phyloP scores from a whole-genome alignment of 2,888 invertebrate species.

The Rhogogaster chlorosoma region DNA sequence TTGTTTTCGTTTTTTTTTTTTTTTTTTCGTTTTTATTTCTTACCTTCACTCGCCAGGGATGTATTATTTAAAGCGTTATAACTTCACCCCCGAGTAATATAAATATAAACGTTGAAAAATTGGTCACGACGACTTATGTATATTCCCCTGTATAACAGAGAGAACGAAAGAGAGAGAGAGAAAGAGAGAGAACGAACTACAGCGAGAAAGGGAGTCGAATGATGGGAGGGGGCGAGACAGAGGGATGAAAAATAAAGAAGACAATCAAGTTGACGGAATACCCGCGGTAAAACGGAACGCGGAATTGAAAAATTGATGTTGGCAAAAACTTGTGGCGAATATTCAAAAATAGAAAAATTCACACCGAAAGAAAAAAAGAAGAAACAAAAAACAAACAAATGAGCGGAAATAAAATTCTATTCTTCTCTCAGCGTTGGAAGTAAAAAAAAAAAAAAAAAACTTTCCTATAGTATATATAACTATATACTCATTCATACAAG shows the following conservation, averaged over 20 bases:
- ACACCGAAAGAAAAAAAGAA: neutral
- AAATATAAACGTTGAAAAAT: constrained; percentile 26
- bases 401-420: neutral
- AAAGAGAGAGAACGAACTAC: neutral
- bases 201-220: neutral
- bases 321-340: neutral
- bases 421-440: neutral
- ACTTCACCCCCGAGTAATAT: constrained; percentile 27
- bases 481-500: neutral
- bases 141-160: no score
- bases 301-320: neutral
- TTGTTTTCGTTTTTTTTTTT: no score
- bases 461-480: no score
- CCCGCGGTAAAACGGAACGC: neutral
- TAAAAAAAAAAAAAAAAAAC: neutral
- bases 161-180: constrained; percentile 12
- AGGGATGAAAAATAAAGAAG: constrained; percentile 31
- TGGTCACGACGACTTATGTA: constrained; percentile 10
- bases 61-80: neutral
- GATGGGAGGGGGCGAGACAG: neutral
- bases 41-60: neutral
- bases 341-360: neutral
- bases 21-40: no score
- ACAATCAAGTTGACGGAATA: constrained; percentile 45
- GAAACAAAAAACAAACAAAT: neutral